phyloP scores from a whole-genome alignment of 2,888 invertebrate species.

The Stratiomys singularior region DNA sequence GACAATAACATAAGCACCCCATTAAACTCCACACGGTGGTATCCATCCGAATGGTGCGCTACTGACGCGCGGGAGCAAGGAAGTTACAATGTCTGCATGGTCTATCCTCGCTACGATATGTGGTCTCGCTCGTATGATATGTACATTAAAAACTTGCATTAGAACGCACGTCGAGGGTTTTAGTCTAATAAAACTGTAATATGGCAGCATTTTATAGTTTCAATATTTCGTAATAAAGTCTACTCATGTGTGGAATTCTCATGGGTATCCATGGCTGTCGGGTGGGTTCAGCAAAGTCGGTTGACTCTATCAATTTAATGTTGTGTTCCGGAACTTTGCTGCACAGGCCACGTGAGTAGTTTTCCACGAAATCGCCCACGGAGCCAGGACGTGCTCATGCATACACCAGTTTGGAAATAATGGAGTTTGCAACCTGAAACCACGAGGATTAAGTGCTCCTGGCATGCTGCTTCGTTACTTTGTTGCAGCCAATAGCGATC shows the following conservation, averaged over 20 bases:
- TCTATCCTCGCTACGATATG: not conserved
- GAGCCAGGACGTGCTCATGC: no score
- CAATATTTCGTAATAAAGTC: slow-evolving; percentile 19
- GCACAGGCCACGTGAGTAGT: no score
- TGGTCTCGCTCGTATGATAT: not conserved
- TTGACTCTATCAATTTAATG: no score
- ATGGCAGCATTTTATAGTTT: slow-evolving; percentile 14
- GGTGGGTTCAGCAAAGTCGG: no score
- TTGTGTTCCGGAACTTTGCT: no score
- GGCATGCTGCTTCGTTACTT: no score
- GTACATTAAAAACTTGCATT: not conserved
- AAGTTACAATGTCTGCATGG: not conserved
- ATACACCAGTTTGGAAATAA: no score
- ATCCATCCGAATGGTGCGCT: not conserved
- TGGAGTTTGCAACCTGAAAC: no score
- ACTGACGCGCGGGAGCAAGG: not conserved
- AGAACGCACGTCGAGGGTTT: not conserved
- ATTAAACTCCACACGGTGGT: slow-evolving; percentile 22
- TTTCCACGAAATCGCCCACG: no score
- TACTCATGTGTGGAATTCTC: not conserved
- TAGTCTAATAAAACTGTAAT: slow-evolving; percentile 18
- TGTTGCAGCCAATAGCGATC: no score
- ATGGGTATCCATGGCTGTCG: no score
- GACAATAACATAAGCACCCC: slow-evolving; percentile 34
- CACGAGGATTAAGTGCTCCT: no score